Base-by-base conservation (phyloP, 2,113 vertebrate genomes). In the human region DNA sequence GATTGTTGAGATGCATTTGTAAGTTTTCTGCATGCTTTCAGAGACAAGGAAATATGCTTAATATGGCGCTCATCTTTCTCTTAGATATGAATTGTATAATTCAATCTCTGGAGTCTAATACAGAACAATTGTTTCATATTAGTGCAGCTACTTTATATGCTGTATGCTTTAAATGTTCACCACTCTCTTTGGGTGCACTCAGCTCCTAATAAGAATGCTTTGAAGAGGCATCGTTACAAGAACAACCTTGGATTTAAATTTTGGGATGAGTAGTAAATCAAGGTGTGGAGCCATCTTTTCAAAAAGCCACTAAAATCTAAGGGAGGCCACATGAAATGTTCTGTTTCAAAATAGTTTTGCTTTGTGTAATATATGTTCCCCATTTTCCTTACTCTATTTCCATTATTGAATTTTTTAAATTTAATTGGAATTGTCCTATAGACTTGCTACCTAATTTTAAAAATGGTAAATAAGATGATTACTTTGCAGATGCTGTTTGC, bases 391-490 rank as follows among this genome's bases (percentile, higher is more conserved):
- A 98, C 95, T 52, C 95, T 81, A 20, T 95, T 98, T 98, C 97
- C 95, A 96, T 98, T 97, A 97, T 84, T 97, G 93, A 98, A 97
- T 97, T 97, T 98, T 96, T 95, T 90, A 89, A 98, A 96, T 93
- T 94, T 90, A 97, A 98, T 98, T 98, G 96, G 64, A 98, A 98
- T 98, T 96, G 93, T 96, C 87, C 96, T 98, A 97, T 97, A 98
- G 93, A 98, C 96, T 97, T 98, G 96, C 97, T 98, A 89, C 97
- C 96, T 98, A 94, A 97, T 97, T 98, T 97, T 95, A 97, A 98
- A 98, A 98, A 97, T 95, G 96, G n/a, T 59, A 96, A 91, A 83
- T 76, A 83, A 87, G 70, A 92, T 64, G 43, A 94, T 95, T 50
- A 81, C 9, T 80, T 81, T 72, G 57, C 66, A 96, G 68, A 45